Percentiles rank a stretch among this genome's conserved stretches.
phyloP scores from a whole-genome alignment of 2,113 vertebrate species.

The Leptobrachium ailaonicum region DNA sequence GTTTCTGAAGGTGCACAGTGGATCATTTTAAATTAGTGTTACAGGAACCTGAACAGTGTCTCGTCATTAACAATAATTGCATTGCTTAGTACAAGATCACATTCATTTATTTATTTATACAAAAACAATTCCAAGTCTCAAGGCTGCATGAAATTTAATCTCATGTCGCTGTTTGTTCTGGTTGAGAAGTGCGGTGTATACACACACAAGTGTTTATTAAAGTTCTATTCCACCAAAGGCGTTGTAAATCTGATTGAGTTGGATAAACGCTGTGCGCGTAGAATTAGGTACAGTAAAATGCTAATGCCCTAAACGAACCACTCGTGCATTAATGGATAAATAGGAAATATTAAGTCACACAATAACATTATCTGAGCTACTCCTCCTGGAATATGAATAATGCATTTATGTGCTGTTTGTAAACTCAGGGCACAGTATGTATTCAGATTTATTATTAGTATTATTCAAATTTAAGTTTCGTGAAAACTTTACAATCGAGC shows the following conservation, averaged over 20 bases:
- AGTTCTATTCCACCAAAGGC: conserved; percentile 38
- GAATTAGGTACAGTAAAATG: conserved; percentile 39
- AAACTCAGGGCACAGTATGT: no score
- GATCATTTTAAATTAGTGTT: conserved; percentile 44
- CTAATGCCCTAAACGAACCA: conserved; percentile 33
- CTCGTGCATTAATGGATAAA: conserved; percentile 22
- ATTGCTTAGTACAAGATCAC: conserved; percentile 40
- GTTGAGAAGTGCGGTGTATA: conserved; percentile 33
- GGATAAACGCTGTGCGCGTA: conserved; percentile 11
- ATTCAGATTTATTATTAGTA: no score
- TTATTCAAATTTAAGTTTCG: no score
- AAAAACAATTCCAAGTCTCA: conserved; percentile 36
- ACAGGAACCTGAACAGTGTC: conserved; percentile 29
- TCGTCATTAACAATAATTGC: conserved; percentile 44
- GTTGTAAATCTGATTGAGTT: conserved; percentile 25
- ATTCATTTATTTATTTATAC: conserved; percentile 38
- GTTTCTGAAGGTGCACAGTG: conserved; percentile 35
- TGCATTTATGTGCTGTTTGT: background rate
- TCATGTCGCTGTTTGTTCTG: conserved; percentile 39
- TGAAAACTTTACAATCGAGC: no score
- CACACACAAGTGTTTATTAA: conserved; percentile 38
- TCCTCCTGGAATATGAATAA: background rate
- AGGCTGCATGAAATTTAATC: conserved; percentile 36
- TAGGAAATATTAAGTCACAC: conserved; percentile 32
- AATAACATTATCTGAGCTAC: background rate